Conservation (phyloP, 2,888 invertebrate species). For the Drosophila demipolita region DNA sequence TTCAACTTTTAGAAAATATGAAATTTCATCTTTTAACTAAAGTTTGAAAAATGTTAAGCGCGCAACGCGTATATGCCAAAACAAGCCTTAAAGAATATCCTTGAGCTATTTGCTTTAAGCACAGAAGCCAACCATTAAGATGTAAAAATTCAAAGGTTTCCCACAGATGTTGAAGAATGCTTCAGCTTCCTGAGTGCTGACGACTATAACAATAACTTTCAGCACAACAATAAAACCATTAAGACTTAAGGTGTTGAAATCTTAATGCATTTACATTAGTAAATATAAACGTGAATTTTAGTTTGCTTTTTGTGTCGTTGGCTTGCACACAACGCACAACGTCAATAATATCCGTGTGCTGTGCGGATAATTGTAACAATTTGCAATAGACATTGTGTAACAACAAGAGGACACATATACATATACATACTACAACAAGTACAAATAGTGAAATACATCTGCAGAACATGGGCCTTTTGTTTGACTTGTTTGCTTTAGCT, state of each 20-base stretch:
- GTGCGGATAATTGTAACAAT: slow-evolving; percentile 71
- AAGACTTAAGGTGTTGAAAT: slow-evolving; percentile 22
- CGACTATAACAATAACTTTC: slow-evolving; percentile 7
- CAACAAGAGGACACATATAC: slow-evolving; percentile 52
- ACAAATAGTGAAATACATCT: neutral
- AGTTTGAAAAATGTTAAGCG: neutral
- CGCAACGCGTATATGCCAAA: slow-evolving; percentile 31
- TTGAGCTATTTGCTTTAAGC: slow-evolving; percentile 45
- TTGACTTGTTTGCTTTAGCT: slow-evolving; percentile 43
- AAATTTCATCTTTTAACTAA: neutral
- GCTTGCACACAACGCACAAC: neutral
- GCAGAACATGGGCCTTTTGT: slow-evolving; percentile 24
- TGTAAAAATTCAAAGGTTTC: slow-evolving; percentile 16
- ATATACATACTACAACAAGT: slow-evolving; percentile 21
- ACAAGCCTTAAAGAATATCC: slow-evolving; percentile 51
- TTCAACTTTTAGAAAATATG: neutral
- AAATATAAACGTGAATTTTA: neutral
- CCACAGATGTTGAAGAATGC: slow-evolving; percentile 16
- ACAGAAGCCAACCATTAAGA: neutral
- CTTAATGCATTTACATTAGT: slow-evolving; percentile 4
- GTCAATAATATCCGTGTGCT: slow-evolving; percentile 26
- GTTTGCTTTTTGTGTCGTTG: neutral
- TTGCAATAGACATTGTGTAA: slow-evolving; percentile 59
- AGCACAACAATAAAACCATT: slow-evolving; percentile 10
- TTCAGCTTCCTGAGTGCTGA: slow-evolving; percentile 14